A percentile compares a stretch with the other conserved stretches of the same genome.
Evolutionary conservation across 2,888 invertebrate species (phyloP).

Genomic region (Campoletis raptor): DNA sequence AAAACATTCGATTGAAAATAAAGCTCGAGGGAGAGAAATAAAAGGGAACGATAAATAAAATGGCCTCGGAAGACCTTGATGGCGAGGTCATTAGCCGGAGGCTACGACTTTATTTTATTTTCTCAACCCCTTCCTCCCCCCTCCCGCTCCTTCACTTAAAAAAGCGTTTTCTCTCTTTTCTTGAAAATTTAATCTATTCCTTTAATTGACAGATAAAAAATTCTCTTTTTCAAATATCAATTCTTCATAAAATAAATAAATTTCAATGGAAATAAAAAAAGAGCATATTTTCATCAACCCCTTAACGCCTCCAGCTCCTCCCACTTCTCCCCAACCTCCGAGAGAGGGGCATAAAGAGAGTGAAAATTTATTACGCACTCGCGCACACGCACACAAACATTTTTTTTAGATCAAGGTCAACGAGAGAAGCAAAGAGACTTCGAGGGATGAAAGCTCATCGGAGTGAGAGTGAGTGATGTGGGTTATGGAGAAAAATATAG

Average conservation of each 20-base stretch:
- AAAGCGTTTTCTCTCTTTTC: not conserved
- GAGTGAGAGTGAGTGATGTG: slow-evolving; percentile 41
- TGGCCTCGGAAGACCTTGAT: slow-evolving; percentile 38
- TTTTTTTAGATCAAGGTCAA: slow-evolving; percentile 64
- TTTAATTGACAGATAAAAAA: slow-evolving; percentile 21
- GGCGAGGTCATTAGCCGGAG: slow-evolving; percentile 49
- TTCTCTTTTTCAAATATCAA: slow-evolving; percentile 51
- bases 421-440: slow-evolving; percentile 11
- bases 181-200: slow-evolving; percentile 14
- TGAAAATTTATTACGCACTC: slow-evolving; percentile 39
- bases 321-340: not conserved
- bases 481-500: slow-evolving; percentile 36
- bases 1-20: not conserved
- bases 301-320: not conserved
- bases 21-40: not conserved
- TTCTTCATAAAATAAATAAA: slow-evolving; percentile 41
- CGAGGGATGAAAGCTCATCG: slow-evolving; percentile 18
- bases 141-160: not conserved
- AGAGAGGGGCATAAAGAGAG: slow-evolving; percentile 22
- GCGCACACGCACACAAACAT: slow-evolving; percentile 18
- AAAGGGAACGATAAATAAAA: slow-evolving; percentile 19
- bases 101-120: slow-evolving; percentile 14
- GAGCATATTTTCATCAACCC: slow-evolving; percentile 26
- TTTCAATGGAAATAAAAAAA: slow-evolving; percentile 18
- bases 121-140: not conserved